phyloP scores from a whole-genome alignment of 2,888 invertebrate species.

The Isoperla grammatica region DNA sequence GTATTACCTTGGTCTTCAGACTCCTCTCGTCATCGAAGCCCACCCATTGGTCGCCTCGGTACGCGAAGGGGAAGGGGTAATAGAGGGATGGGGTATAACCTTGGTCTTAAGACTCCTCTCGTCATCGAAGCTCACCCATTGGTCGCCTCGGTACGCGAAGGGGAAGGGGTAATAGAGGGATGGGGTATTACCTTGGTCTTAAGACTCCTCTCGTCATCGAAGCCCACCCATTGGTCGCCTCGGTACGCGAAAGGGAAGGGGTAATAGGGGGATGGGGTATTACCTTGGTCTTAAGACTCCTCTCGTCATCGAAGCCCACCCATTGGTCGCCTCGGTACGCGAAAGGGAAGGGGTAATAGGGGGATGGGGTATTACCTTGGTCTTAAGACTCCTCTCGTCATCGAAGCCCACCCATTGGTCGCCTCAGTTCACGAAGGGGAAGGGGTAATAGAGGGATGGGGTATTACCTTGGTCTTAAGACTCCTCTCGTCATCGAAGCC shows the following conservation, averaged over 20 bases:
- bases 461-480: slow-evolving; percentile 76
- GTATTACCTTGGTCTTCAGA: slow-evolving; percentile 85
- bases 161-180: too few species aligned
- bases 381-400: slow-evolving; percentile 84
- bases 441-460: not conserved
- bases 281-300: slow-evolving; percentile 87
- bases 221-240: slow-evolving; percentile 90
- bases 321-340: slow-evolving; percentile 87
- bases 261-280: not conserved
- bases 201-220: slow-evolving; percentile 86
- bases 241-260: slow-evolving; percentile 87
- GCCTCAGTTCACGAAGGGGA: slow-evolving; percentile 86
- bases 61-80: slow-evolving; percentile 94
- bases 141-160: slow-evolving; percentile 84
- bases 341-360: slow-evolving; percentile 68
- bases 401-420: slow-evolving; percentile 96
- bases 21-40: slow-evolving; percentile 92
- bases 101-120: slow-evolving; percentile 83
- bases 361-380: slow-evolving; percentile 68
- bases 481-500: slow-evolving; percentile 92
- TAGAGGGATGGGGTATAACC: too few species aligned
- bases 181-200: too few species aligned
- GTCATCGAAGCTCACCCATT: slow-evolving; percentile 94
- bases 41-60: slow-evolving; percentile 86
- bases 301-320: slow-evolving; percentile 93